These are phyloP conservation scores for Hexactinellida sp. DNA, from an alignment of 37 sponge, comb jelly and placozoan genomes.

Conservation along the genomic window DNA sequence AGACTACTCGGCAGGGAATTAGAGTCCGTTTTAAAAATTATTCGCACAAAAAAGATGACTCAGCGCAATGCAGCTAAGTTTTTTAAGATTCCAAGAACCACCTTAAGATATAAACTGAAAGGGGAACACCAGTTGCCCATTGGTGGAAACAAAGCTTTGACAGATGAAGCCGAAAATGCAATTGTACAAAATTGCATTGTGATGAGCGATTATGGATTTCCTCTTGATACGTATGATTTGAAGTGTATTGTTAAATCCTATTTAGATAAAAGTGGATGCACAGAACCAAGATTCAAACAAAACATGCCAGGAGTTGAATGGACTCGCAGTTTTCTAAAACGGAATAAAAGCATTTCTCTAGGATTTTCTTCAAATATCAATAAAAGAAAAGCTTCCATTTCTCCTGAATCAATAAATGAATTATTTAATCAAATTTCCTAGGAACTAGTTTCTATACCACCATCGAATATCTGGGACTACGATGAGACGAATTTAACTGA, in stretches of 20 bases:
- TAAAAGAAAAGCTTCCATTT: background rate
- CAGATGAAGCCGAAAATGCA: too few relatives aligned
- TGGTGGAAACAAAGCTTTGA: background rate
- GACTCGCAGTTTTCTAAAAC: background rate
- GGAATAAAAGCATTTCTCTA: background rate
- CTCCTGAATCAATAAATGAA: background rate
- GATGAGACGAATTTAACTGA: conserved; percentile 17
- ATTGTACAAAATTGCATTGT: too few relatives aligned
- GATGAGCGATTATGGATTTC: background rate
- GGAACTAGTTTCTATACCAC: background rate
- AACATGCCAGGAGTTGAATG: background rate
- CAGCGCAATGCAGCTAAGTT: background rate
- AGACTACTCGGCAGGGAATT: background rate
- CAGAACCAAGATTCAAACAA: background rate
- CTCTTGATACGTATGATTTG: background rate
- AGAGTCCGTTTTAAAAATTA: background rate
- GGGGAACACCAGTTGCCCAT: background rate
- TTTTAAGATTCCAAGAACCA: background rate
- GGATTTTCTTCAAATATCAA: background rate
- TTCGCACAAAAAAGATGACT: background rate
- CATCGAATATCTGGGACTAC: background rate
- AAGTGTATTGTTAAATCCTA: background rate
- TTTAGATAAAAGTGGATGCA: background rate
- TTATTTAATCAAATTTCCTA: background rate
- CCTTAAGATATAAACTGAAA: background rate